Evolutionary conservation across 23 tunicate species (phyloP).

Genomic region (Corella eumyota): DNA sequence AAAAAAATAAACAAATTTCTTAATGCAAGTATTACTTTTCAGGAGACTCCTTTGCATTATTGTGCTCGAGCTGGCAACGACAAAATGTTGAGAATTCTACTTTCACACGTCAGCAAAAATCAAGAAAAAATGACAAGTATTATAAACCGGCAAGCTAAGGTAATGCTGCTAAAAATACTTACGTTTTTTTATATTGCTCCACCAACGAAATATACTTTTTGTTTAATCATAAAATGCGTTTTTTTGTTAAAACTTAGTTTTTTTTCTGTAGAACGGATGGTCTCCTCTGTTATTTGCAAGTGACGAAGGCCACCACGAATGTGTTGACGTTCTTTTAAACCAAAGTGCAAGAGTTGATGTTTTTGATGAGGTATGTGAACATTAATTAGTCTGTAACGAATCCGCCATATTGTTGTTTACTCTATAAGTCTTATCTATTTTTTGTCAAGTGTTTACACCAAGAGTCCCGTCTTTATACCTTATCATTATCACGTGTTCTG

Average conservation of each 20-base stretch:
- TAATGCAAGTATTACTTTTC: background rate
- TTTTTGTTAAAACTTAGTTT: too few relatives aligned
- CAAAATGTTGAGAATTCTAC: constrained; percentile 19
- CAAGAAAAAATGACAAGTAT: constrained; percentile 52
- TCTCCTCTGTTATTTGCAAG: constrained; percentile 87
- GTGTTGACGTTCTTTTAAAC: constrained; percentile 50
- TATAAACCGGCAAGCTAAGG: constrained; percentile 82
- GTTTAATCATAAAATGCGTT: too few relatives aligned
- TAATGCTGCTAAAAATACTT: constrained; percentile 1
- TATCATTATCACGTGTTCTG: too few relatives aligned
- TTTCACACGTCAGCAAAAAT: constrained; percentile 38
- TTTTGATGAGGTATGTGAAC: constrained; percentile 67
- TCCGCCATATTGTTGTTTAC: too few relatives aligned
- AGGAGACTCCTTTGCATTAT: constrained; percentile 90
- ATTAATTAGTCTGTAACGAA: too few relatives aligned
- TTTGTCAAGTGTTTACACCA: too few relatives aligned
- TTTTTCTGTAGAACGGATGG: constrained; percentile 69
- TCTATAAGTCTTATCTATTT: too few relatives aligned
- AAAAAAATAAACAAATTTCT: too few relatives aligned
- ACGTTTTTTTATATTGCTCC: too few relatives aligned
- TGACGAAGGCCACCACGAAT: constrained; percentile 75
- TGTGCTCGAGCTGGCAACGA: constrained; percentile 75
- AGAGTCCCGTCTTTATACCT: too few relatives aligned
- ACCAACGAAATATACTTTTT: too few relatives aligned
- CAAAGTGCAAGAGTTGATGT: constrained; percentile 85